Conservation (phyloP, 2,113 vertebrate genomes). For the Amphilophus citrinellus region DNA sequence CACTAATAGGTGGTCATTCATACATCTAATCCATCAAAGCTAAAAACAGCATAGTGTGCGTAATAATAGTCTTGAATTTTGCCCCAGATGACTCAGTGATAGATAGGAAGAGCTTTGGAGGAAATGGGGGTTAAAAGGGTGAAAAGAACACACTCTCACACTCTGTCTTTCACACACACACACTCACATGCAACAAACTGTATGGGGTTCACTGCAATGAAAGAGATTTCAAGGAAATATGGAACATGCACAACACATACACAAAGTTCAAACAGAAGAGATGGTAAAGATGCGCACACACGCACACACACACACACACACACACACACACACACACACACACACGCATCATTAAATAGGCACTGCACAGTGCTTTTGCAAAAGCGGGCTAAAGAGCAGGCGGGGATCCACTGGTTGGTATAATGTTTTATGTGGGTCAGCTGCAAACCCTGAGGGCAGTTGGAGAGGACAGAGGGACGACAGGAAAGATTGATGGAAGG, state of each 20-base stretch:
- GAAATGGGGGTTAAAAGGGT: constrained; percentile 42
- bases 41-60: background rate
- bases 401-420: constrained; percentile 33
- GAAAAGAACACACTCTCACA: background rate
- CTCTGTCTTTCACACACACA: background rate
- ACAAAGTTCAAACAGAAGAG: background rate
- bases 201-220: background rate
- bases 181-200: background rate
- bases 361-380: constrained; percentile 18
- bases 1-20: background rate
- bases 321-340: background rate
- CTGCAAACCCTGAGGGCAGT: constrained; percentile 46
- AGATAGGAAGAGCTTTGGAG: constrained; percentile 14
- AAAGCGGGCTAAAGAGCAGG: constrained; percentile 31
- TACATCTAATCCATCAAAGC: background rate
- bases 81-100: constrained; percentile 36
- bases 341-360: background rate
- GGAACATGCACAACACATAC: background rate
- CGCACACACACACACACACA: background rate
- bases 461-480: constrained; percentile 33
- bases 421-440: constrained; percentile 71
- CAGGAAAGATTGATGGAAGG: constrained; percentile 58
- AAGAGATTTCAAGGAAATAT: background rate
- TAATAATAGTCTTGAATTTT: constrained; percentile 43
- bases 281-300: constrained; percentile 19